These are phyloP conservation scores for Hymenopus coronatus DNA, from an alignment of 2,888 invertebrate species.

Conservation along the genomic window DNA sequence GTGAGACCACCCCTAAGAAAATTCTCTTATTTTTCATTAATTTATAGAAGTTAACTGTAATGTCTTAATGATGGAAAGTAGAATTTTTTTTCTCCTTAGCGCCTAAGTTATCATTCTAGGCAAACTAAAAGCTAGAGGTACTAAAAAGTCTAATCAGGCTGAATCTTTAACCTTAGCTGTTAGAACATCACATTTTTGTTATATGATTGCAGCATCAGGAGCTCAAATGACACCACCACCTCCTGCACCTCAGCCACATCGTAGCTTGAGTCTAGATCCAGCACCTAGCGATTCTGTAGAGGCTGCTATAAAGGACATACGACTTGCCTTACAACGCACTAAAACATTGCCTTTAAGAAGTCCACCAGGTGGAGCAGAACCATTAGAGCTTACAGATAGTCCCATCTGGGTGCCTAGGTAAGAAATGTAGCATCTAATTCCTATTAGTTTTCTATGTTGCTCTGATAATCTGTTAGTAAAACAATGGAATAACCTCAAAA, in stretches of 20 bases:
- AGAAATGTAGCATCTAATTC: neutral
- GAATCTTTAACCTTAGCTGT: too few relatives aligned
- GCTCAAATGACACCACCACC: conserved; percentile 65
- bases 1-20: too few relatives aligned
- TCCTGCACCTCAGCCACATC: conserved; percentile 73
- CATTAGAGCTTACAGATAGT: conserved; percentile 54
- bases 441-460: neutral
- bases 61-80: too few relatives aligned
- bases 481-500: too few relatives aligned
- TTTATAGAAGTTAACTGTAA: too few relatives aligned
- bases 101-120: too few relatives aligned
- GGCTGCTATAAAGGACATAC: conserved; percentile 79
- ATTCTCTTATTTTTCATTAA: too few relatives aligned
- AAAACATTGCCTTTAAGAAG: conserved; percentile 60
- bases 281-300: conserved; percentile 50
- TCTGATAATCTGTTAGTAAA: too few relatives aligned
- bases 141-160: too few relatives aligned
- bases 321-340: conserved; percentile 72
- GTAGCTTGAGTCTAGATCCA: conserved; percentile 46
- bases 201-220: neutral
- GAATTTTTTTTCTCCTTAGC: too few relatives aligned
- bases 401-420: conserved; percentile 72
- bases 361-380: conserved; percentile 45
- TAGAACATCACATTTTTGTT: neutral
- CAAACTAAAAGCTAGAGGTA: too few relatives aligned